Conservation (phyloP, 2,888 invertebrate genomes). For the Papilio gigon region DNA sequence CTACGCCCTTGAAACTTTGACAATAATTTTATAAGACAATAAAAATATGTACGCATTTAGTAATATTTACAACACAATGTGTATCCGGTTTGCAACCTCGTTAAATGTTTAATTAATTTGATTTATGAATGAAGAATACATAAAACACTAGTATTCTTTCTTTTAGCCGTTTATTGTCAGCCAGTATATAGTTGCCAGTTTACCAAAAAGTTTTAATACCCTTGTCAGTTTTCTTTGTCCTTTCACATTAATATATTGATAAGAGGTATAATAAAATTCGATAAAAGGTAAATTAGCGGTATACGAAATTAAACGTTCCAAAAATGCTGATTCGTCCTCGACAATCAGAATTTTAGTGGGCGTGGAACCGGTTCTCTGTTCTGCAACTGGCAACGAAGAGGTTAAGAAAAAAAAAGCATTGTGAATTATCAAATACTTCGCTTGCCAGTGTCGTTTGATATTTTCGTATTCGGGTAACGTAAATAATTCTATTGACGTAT, state of each 20-base stretch:
- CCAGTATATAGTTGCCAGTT: background rate
- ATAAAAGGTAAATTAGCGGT: conserved; percentile 24
- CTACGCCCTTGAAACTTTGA: background rate
- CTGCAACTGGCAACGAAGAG: conserved; percentile 45
- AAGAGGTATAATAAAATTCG: background rate
- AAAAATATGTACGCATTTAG: background rate
- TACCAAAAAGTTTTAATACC: conserved; percentile 9
- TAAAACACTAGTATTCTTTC: background rate
- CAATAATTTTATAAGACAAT: conserved; percentile 1
- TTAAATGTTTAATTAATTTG: background rate
- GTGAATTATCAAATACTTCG: conserved; percentile 45
- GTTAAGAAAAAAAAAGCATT: conserved; percentile 45
- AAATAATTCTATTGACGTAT: conserved; percentile 67
- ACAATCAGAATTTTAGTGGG: conserved; percentile 57
- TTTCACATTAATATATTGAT: background rate
- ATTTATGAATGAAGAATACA: background rate
- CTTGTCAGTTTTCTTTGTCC: background rate
- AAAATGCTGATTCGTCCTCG: conserved; percentile 50
- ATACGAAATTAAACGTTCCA: conserved; percentile 53
- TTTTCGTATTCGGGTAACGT: conserved; percentile 63
- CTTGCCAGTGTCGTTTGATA: conserved; percentile 52
- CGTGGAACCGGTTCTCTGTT: conserved; percentile 64
- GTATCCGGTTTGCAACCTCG: background rate
- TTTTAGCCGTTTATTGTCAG: background rate
- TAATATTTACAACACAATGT: background rate